phyloP scores from a whole-genome alignment of 2,113 vertebrate genomes.

The Platycercus adscitus region DNA sequence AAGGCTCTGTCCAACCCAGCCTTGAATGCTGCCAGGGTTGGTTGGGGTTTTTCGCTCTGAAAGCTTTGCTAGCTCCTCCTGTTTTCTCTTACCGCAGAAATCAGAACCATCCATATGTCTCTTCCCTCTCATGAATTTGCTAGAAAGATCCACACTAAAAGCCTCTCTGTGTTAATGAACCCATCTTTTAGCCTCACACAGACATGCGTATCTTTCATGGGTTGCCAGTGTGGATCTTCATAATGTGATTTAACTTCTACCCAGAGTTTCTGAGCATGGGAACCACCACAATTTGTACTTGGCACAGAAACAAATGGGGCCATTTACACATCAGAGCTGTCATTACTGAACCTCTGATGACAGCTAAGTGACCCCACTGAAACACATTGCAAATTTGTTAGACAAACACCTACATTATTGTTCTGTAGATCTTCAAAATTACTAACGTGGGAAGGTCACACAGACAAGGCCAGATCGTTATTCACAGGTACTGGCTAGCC shows the following conservation, averaged over 20 bases:
- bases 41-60: background rate
- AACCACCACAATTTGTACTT: background rate
- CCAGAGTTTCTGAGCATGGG: background rate
- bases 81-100: background rate
- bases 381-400: background rate
- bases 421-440: constrained; percentile 4
- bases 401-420: background rate
- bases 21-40: background rate
- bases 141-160: background rate
- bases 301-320: constrained; percentile 5
- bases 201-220: background rate
- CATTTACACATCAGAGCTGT: background rate
- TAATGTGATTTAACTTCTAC: background rate
- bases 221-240: background rate
- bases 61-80: background rate
- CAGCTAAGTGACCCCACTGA: background rate
- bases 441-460: background rate
- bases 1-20: background rate
- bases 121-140: background rate
- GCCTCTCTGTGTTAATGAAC: background rate
- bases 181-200: background rate
- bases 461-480: background rate
- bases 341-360: background rate
- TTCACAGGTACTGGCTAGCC: background rate
- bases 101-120: background rate